A percentile compares a stretch with the other conserved stretches of the same genome.
Conservation (phyloP, 2,888 invertebrate species). For the Theretra japonica region DNA sequence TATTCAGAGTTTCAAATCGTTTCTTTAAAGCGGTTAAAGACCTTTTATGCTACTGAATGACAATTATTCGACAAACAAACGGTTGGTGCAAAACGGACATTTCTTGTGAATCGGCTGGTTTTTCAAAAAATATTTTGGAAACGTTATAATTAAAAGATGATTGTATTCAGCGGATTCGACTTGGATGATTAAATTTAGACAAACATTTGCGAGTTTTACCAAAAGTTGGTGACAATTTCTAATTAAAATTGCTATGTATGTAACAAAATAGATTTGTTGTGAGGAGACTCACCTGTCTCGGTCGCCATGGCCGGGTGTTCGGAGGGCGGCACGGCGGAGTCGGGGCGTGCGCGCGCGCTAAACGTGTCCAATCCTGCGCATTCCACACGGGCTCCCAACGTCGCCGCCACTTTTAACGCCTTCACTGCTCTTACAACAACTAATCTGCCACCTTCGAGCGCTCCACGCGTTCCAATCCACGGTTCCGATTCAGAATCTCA, state of each 20-base stretch:
- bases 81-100: not conserved
- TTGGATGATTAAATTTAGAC: not conserved
- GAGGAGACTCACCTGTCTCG: constrained; percentile 74
- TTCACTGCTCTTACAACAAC: constrained; percentile 55
- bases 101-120: no score
- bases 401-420: constrained; percentile 76
- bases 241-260: not conserved
- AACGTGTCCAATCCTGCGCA: constrained; percentile 80
- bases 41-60: not conserved
- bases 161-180: no score
- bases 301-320: constrained; percentile 82
- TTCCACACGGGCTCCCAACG: constrained; percentile 75
- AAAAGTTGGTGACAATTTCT: no score
- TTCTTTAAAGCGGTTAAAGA: constrained; percentile 27
- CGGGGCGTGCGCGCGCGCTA: constrained; percentile 80
- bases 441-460: constrained; percentile 44
- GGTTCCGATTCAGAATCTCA: constrained; percentile 38
- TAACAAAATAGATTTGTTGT: not conserved
- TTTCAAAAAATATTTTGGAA: not conserved
- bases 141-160: not conserved
- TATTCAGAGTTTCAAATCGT: not conserved
- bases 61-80: not conserved
- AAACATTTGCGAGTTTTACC: no score
- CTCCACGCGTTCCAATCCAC: constrained; percentile 39
- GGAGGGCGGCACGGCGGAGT: constrained; percentile 80